phyloP scores from a whole-genome alignment of 1,140 invertebrate genomes.

The Drosophila insularis region DNA sequence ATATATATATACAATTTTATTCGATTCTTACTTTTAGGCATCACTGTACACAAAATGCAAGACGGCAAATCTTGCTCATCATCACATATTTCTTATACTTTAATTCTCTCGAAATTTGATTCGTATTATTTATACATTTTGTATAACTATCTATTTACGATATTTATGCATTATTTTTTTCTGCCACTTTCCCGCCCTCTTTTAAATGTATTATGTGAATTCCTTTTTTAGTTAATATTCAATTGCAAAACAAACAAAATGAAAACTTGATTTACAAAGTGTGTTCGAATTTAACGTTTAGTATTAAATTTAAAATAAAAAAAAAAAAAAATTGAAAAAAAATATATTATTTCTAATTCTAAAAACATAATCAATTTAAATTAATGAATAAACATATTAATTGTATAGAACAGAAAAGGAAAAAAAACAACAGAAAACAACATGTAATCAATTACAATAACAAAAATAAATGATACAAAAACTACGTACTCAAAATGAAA shows the following conservation, averaged over 20 bases:
- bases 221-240: constrained; percentile 45
- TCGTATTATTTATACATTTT: constrained; percentile 69
- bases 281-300: constrained; percentile 80
- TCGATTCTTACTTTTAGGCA: constrained; percentile 68
- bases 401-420: constrained; percentile 59
- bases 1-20: constrained; percentile 53
- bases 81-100: constrained; percentile 55
- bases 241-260: constrained; percentile 43
- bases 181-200: constrained; percentile 47
- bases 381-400: constrained; percentile 71
- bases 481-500: constrained; percentile 61
- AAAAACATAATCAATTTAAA: constrained; percentile 70
- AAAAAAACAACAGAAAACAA: constrained; percentile 19
- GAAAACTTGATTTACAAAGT: constrained; percentile 65
- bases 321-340: constrained; percentile 24
- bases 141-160: constrained; percentile 13
- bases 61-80: constrained; percentile 56
- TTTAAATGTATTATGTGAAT: constrained; percentile 43
- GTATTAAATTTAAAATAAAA: constrained; percentile 61
- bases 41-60: constrained; percentile 74
- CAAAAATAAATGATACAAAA: constrained; percentile 62
- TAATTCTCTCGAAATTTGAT: constrained; percentile 38
- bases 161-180: constrained; percentile 26
- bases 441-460: constrained; percentile 76
- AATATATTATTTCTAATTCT: constrained; percentile 62